These are phyloP conservation scores for Listronotus bonariensis DNA, from an alignment of 1,140 invertebrate species.

Conservation along the genomic window DNA sequence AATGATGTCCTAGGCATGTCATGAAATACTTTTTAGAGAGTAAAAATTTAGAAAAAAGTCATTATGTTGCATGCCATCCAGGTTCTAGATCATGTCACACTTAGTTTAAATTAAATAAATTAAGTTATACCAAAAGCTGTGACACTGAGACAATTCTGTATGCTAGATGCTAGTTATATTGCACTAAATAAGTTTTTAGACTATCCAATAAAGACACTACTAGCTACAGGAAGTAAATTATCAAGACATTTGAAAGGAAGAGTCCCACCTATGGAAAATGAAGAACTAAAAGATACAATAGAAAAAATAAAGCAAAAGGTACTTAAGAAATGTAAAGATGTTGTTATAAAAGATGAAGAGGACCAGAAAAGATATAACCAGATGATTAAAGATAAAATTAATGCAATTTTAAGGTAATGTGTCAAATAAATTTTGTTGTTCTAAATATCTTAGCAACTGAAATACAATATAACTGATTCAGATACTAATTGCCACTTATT, in stretches of 20 bases:
- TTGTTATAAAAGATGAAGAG: constrained; percentile 63
- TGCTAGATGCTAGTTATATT: background rate
- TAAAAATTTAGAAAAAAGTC: too few species aligned
- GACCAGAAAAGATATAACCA: constrained; percentile 43
- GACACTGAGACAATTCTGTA: too few species aligned
- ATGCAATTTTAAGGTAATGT: constrained; percentile 56
- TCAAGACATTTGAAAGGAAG: constrained; percentile 64
- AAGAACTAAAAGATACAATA: constrained; percentile 57
- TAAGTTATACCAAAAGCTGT: too few species aligned
- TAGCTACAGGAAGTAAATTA: constrained; percentile 61
- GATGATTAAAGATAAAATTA: constrained; percentile 47
- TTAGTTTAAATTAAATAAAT: too few species aligned
- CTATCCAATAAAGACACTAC: constrained; percentile 59
- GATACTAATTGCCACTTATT: too few species aligned
- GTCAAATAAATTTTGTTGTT: too few species aligned
- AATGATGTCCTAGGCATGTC: too few species aligned
- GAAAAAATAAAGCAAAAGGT: constrained; percentile 54
- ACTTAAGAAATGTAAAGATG: constrained; percentile 56
- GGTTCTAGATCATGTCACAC: too few species aligned
- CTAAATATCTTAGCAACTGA: too few species aligned
- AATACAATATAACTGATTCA: too few species aligned
- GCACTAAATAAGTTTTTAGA: constrained; percentile 53
- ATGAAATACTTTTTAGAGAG: too few species aligned
- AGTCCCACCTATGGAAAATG: constrained; percentile 65
- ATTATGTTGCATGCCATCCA: too few species aligned